phyloP scores from a whole-genome alignment of 2,888 invertebrate genomes.

The Hyppa rectilinea region DNA sequence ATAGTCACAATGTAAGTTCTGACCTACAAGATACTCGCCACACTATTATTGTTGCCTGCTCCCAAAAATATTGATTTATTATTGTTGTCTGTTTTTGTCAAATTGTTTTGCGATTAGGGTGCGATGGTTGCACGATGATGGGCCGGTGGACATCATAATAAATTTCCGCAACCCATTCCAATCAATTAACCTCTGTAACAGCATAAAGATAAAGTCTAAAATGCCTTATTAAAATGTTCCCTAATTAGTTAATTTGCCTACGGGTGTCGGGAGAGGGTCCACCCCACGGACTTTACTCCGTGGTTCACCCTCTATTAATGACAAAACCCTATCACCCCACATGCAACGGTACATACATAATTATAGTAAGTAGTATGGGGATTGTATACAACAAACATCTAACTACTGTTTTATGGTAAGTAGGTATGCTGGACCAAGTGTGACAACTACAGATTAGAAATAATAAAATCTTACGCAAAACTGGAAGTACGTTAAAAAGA shows the following conservation, averaged over 20 bases:
- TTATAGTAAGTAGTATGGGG: no score
- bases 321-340: constrained; percentile 52
- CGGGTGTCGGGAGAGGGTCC: constrained; percentile 48
- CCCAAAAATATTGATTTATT: no score
- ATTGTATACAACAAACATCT: constrained; percentile 14
- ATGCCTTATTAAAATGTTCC: constrained; percentile 19
- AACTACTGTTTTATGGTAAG: constrained; percentile 20
- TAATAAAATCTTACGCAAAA: background rate
- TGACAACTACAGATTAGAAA: background rate
- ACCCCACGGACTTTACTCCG: no score
- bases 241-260: constrained; percentile 46
- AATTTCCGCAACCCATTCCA: background rate
- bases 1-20: background rate
- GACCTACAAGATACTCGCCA: background rate
- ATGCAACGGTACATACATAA: constrained; percentile 22
- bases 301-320: constrained; percentile 58
- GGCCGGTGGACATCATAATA: background rate
- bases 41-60: constrained; percentile 15
- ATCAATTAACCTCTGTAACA: constrained; percentile 5
- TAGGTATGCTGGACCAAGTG: constrained; percentile 12
- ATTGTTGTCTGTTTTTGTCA: no score
- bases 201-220: constrained; percentile 3
- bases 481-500: background rate
- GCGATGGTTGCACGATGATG: constrained; percentile 1
- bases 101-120: constrained; percentile 10